Evolutionary conservation across 2,797 vertebrate species (phyloP).

Genomic region (Eutrigla gurnardus): DNA sequence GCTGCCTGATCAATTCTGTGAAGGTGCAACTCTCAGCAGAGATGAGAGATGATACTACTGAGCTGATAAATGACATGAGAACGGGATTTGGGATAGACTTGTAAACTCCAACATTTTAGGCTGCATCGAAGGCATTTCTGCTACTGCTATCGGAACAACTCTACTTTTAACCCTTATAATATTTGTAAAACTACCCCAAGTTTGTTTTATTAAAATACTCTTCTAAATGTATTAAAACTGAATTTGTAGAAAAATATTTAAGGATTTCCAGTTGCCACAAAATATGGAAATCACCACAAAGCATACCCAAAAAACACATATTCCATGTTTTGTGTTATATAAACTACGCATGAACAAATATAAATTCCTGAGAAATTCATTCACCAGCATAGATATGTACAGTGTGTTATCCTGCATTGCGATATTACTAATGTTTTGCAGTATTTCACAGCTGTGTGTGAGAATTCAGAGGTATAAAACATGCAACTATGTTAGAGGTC

Average conservation of each 20-base stretch:
- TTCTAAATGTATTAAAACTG: neutral
- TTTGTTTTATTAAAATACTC: neutral
- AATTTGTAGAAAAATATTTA: slow-evolving; percentile 5
- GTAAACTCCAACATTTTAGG: too few species aligned
- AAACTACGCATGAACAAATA: neutral
- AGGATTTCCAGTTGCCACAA: neutral
- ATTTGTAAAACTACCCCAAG: slow-evolving; percentile 8
- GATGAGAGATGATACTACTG: too few species aligned
- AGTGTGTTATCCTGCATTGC: neutral
- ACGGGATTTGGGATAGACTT: too few species aligned
- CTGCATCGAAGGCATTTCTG: too few species aligned
- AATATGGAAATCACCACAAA: slow-evolving; percentile 27
- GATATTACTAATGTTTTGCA: neutral
- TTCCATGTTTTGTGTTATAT: neutral
- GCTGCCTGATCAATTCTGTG: too few species aligned
- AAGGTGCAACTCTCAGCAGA: too few species aligned
- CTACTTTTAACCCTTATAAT: neutral
- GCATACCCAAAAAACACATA: neutral
- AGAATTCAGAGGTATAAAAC: neutral
- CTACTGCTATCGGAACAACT: too few species aligned
- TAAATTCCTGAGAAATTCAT: neutral
- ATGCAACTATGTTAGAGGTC: neutral
- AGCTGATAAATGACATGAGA: too few species aligned
- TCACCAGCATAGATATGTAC: neutral
- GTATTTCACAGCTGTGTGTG: neutral